A percentile compares a stretch with the other conserved stretches of the same genome.
Evolutionary conservation across 2,113 vertebrate genomes (phyloP).

Genomic region (Ceyx melanurus): DNA sequence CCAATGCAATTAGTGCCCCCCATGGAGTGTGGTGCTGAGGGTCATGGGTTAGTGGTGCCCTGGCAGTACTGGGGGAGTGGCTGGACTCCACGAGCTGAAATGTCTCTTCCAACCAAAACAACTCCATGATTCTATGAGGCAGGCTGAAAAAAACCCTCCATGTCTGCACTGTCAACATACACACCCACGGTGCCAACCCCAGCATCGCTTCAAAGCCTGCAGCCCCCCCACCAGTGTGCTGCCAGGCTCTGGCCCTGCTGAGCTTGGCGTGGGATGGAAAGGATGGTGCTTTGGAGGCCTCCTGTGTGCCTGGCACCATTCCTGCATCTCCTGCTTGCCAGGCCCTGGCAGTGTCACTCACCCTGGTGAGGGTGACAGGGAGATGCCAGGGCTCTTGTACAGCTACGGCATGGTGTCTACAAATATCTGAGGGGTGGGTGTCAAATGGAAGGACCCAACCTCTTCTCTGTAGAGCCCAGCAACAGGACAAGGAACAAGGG

Average conservation of each 20-base stretch:
- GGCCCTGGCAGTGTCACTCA: background rate
- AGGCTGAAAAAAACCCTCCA: rapidly evolving
- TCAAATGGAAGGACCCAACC: too few species aligned
- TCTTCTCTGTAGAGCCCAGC: too few species aligned
- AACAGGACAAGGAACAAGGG: too few species aligned
- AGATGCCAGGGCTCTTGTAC: background rate
- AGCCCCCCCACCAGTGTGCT: rapidly evolving
- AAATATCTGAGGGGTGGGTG: too few species aligned
- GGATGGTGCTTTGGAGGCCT: background rate
- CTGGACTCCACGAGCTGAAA: too few species aligned
- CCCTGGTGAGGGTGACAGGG: background rate
- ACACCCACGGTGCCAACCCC: background rate
- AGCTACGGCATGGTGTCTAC: too few species aligned
- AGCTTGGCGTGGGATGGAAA: background rate
- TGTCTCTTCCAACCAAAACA: too few species aligned
- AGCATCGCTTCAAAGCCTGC: background rate
- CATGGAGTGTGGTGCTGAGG: too few species aligned
- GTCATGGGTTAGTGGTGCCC: too few species aligned
- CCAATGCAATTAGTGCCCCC: background rate
- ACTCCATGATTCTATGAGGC: too few species aligned
- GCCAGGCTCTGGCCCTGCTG: background rate
- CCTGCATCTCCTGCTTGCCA: background rate
- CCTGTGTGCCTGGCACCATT: background rate
- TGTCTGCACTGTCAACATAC: rapidly evolving
- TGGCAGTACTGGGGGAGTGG: too few species aligned